phyloP scores from a whole-genome alignment of 2,113 vertebrate species.

The Trochalopteron elliotii region DNA sequence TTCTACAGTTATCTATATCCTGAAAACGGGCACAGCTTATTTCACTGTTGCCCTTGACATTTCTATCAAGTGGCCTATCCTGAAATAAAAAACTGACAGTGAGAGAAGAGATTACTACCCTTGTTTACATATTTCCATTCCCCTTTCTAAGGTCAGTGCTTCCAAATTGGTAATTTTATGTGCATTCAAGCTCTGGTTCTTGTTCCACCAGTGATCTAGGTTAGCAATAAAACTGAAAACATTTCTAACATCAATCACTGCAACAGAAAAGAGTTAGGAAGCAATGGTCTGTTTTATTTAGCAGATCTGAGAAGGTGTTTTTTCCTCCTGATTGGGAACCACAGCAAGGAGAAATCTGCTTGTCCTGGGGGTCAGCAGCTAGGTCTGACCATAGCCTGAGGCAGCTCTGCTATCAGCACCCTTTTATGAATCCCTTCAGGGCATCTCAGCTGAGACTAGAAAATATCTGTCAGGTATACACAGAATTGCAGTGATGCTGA shows the following conservation, averaged over 20 bases:
- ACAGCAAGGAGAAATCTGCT: not conserved
- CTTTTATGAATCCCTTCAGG: not conserved
- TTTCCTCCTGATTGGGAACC: not conserved
- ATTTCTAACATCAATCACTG: not conserved
- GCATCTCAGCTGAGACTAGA: not conserved
- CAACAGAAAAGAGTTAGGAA: not conserved
- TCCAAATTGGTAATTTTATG: not conserved
- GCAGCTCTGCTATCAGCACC: not conserved
- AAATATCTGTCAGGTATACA: not conserved
- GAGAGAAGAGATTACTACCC: not conserved
- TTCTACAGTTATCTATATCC: not conserved
- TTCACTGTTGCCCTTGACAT: not conserved
- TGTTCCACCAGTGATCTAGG: not conserved
- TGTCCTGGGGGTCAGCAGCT: not conserved
- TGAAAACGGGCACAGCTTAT: not conserved
- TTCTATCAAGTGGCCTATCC: not conserved
- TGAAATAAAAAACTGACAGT: not conserved
- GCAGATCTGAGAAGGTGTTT: not conserved
- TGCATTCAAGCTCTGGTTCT: not conserved
- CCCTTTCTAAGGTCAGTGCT: not conserved
- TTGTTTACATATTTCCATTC: not conserved
- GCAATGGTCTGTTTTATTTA: not conserved
- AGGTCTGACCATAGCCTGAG: not conserved
- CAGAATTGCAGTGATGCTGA: not conserved
- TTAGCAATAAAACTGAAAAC: not conserved